Base-by-base conservation (phyloP, 2,797 vertebrate species). In the Hypotaenidia okinawae region DNA sequence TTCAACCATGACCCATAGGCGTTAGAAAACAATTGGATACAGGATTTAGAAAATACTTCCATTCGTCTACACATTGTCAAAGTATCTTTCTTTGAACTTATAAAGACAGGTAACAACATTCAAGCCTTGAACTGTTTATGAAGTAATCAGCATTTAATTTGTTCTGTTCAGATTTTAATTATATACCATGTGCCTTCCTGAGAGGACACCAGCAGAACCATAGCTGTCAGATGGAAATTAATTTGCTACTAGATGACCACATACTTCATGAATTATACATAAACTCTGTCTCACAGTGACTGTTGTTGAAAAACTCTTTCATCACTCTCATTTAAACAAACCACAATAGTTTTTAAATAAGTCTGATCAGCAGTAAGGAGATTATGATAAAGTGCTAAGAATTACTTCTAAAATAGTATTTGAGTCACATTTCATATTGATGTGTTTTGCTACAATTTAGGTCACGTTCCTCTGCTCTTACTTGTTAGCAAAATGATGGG, bases 231-330 rank as follows among this genome's bases (percentile, higher is more conserved):
- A 97, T 94, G 83, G 95, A 98, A 97, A 98, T 97, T 96, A 98
- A 98, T 98, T 97, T 97, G 93, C 97, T 90, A 87, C 96, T 94
- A 96, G 97, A 97, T 98, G 98, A 98, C 98, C 97, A 97, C 13
- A 90, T n/a, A 92, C 81, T 96, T 98, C 96, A 98, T 98, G 97
- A 98, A 98, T 98, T 97, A 98, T 97, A 97, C 97, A 98, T 98
- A 97, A 97, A 96, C 95, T 96, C 97, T 96, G 96, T 97, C 97
- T 97, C 97, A 94, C 43, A 22, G 93, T 97, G 97, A 95, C 97
- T 97, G 88, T 97, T 96, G 93, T 95, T 97, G 97, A 97, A 97
- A 97, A 96, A 97, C 94, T 93, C 96, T 98, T 97, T 98, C 96
- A 97, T 97, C 96, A 88, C 94, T 96, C 93, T 93, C 95, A 92